Evolutionary conservation across 1,140 invertebrate genomes (phyloP), one percentile per base, ranked within the genome.

Genomic region (Leguminivora glycinivorella): DNA sequence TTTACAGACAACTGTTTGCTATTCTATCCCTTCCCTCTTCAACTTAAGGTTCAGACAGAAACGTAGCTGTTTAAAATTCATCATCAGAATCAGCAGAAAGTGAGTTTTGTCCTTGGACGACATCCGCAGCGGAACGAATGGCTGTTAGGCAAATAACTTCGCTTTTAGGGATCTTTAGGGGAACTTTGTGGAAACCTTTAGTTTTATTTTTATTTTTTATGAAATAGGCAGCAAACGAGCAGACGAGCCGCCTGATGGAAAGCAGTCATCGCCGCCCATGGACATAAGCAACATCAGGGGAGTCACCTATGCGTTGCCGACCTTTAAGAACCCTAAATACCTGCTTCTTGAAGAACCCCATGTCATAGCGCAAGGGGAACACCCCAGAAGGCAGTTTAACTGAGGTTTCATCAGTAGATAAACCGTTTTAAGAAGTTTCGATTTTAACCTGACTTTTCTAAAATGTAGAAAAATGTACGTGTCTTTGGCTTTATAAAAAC

Each of bases 91-190:
- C 74, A 83, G 78, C 80, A 71, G 75, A 83, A 89, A 87, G 86
- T 82, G 84, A 87, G 82, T 84, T 81, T 74, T 78, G 86, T 79
- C 87, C 88, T 90, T 89, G 88, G 84, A 88, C 84, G 86, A 86
- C 85, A 91, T 91, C 87, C 87, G 85, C 82, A 84, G 78, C 83
- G 87, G 83, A 88, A 88, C 87, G 79, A 88, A 91, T 91, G 80
- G 78, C 22, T 58, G 58, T 29, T 29, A 63, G 10, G 58, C 25
- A 63, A 26, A 17, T 17, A 63, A 63, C 58, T 34, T 63, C 1
- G 58, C 58, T 26, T 29, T 63, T 63, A 63, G 58, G 26, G 58
- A 63, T 63, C 58, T 29, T 9, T 29, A n/a, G 25, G n/a, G n/a
- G n/a, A n/a, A n/a, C 4, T 25, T 26, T 1, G 14, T 29, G 9